phyloP scores from a whole-genome alignment of 1,140 invertebrate genomes.

The Cyrtorhinus lividipennis region DNA sequence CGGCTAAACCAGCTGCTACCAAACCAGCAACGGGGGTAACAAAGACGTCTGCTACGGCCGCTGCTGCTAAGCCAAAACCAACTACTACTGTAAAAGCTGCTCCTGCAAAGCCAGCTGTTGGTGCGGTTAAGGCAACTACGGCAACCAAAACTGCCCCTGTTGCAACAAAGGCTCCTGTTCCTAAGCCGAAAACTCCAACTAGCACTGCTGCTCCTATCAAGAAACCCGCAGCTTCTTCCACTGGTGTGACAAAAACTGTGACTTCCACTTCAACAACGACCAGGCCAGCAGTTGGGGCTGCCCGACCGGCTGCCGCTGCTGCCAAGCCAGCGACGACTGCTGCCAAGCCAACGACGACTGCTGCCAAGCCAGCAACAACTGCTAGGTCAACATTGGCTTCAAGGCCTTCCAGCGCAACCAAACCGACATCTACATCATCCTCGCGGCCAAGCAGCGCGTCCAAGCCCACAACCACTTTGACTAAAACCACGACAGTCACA shows the following conservation, averaged over 20 bases:
- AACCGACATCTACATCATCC: conserved; percentile 1
- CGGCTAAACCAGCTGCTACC: conserved; percentile 2
- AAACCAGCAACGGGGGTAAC: neutral
- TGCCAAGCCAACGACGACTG: neutral
- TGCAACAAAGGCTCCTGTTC: neutral
- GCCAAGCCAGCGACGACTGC: neutral
- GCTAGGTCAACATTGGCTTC: neutral
- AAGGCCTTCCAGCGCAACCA: neutral
- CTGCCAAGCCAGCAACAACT: neutral
- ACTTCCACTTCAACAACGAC: too few species aligned
- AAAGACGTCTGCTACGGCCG: neutral
- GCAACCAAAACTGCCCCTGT: neutral
- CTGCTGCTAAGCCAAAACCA: conserved; percentile 12
- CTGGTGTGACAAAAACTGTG: neutral
- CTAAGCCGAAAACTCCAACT: neutral
- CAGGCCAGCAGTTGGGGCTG: neutral
- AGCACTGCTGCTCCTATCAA: neutral
- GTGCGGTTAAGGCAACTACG: neutral
- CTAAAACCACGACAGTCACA: neutral
- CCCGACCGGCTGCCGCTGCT: neutral
- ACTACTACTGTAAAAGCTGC: conserved; percentile 13
- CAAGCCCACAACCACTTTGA: conserved; percentile 2
- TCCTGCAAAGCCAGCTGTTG: conserved; percentile 14
- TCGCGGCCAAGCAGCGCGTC: neutral
- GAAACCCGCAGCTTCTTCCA: neutral